Evolutionary conservation across 2,113 vertebrate species (phyloP).

Genomic region (Acrocephalus kingi): DNA sequence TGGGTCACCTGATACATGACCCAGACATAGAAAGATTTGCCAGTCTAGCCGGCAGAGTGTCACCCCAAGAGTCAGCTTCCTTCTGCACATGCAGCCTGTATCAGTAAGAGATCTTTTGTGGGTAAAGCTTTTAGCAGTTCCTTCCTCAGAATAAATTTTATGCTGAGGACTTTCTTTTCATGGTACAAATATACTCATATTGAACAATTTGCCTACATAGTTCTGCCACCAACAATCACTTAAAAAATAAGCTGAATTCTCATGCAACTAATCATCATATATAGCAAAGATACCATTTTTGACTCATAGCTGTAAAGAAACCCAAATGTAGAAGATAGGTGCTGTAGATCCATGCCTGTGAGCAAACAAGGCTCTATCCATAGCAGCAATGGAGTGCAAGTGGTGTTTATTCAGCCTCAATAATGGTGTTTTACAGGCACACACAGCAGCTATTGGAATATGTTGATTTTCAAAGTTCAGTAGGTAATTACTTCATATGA

Average conservation of each 20-base stretch:
- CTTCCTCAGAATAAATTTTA: background rate
- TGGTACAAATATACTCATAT: background rate
- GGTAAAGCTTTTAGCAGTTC: background rate
- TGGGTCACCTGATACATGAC: background rate
- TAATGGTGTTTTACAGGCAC: background rate
- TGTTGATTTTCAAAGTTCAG: background rate
- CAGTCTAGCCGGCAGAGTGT: background rate
- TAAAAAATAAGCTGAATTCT: background rate
- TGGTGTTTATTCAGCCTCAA: background rate
- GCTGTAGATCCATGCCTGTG: background rate
- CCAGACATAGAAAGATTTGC: background rate
- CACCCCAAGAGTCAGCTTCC: background rate
- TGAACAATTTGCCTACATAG: background rate
- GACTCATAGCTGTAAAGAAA: background rate
- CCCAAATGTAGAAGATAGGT: background rate
- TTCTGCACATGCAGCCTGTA: background rate
- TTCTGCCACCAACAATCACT: background rate
- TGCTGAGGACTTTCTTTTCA: fast-evolving
- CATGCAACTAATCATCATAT: background rate
- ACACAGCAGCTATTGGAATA: background rate
- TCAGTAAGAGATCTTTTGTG: background rate
- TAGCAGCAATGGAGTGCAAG: background rate
- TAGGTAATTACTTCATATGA: background rate
- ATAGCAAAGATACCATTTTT: background rate
- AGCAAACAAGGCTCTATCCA: background rate